These are phyloP conservation scores for Patella vulgata DNA, from an alignment of 1,140 invertebrate genomes.

Conservation along the genomic window DNA sequence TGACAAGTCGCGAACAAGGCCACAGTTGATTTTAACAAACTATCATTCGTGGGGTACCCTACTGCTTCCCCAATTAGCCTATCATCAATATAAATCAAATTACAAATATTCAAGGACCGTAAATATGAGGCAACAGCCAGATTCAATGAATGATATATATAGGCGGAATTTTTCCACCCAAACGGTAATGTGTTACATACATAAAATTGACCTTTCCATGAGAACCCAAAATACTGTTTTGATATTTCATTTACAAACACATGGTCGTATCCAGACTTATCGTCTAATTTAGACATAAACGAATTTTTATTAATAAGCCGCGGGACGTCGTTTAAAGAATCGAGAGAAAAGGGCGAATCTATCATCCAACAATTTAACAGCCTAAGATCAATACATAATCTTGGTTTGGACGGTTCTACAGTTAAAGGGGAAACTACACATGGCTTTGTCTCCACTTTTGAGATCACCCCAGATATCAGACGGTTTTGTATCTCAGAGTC, in stretches of 20 bases:
- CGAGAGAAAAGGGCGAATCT: slow-evolving; percentile 2
- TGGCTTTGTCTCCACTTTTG: background rate
- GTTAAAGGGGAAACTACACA: slow-evolving; percentile 15
- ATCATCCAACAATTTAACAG: slow-evolving; percentile 8
- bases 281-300: slow-evolving; percentile 4
- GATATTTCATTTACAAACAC: background rate
- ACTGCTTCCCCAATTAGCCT: slow-evolving; percentile 1
- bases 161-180: slow-evolving; percentile 3
- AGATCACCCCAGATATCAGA: too few species aligned
- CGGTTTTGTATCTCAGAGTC: too few species aligned
- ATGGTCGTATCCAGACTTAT: slow-evolving; percentile 9
- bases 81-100: slow-evolving; percentile 10
- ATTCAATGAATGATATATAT: slow-evolving; percentile 8
- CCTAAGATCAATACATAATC: slow-evolving; percentile 15
- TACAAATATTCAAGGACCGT: background rate
- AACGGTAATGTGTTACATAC: slow-evolving; percentile 1
- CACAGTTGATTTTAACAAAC: background rate
- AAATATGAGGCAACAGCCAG: slow-evolving; percentile 3
- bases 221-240: slow-evolving; percentile 3
- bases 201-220: background rate
- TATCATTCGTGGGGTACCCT: background rate
- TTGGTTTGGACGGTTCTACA: slow-evolving; percentile 15
- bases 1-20: slow-evolving; percentile 4
- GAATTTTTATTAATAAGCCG: slow-evolving; percentile 3
- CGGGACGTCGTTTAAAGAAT: slow-evolving; percentile 8